Percentiles rank a stretch among this genome's conserved stretches.
phyloP scores from a whole-genome alignment of 2,113 vertebrate genomes.

The Falco punctatus region DNA sequence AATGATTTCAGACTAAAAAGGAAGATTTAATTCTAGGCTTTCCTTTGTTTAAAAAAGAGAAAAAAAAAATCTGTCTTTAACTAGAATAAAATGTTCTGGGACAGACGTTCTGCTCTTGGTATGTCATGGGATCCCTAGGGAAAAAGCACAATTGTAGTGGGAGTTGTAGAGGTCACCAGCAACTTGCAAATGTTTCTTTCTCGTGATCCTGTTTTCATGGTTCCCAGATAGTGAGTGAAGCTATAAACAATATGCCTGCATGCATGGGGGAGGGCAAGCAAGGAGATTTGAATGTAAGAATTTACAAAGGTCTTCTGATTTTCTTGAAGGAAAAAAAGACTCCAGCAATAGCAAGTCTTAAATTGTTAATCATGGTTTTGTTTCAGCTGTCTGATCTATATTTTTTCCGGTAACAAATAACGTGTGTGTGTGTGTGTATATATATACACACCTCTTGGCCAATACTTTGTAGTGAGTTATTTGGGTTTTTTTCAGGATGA shows the following conservation, averaged over 20 bases:
- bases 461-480: background rate
- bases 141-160: background rate
- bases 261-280: background rate
- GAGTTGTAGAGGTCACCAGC: conserved; percentile 27
- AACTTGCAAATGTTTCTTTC: conserved; percentile 3
- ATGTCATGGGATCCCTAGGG: conserved; percentile 36
- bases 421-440: background rate
- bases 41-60: background rate
- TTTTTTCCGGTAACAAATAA: background rate
- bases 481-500: background rate
- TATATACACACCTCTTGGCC: background rate
- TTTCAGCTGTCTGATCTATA: background rate
- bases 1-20: background rate
- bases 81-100: conserved; percentile 60
- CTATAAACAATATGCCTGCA: background rate
- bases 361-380: background rate
- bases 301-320: background rate
- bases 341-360: background rate
- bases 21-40: background rate
- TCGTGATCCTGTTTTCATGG: conserved; percentile 28
- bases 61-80: background rate
- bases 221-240: background rate
- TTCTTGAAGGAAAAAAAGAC: background rate
- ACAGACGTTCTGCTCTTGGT: conserved; percentile 5
- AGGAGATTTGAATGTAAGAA: background rate